phyloP scores from a whole-genome alignment of 2,888 invertebrate genomes.

The Apamea sordens region DNA sequence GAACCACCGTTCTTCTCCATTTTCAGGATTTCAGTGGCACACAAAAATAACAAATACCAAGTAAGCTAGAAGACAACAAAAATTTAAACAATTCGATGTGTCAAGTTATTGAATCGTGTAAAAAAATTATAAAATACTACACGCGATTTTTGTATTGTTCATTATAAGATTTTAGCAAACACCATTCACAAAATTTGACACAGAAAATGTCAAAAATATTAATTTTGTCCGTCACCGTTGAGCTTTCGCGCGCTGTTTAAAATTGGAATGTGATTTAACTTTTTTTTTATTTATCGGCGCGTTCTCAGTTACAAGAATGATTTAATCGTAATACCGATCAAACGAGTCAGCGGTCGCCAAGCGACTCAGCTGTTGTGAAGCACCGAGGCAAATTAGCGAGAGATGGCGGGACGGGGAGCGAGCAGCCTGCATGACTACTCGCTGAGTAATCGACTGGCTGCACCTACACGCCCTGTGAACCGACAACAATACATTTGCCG shows the following conservation, averaged over 20 bases:
- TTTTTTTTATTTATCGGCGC: slow-evolving; percentile 46
- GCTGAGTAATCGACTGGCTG: slow-evolving; percentile 85
- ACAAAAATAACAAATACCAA: slow-evolving; percentile 62
- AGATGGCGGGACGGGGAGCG: slow-evolving; percentile 76
- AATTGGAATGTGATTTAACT: slow-evolving; percentile 52
- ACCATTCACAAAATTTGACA: slow-evolving; percentile 83
- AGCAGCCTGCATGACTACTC: slow-evolving; percentile 83
- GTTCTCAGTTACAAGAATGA: slow-evolving; percentile 57
- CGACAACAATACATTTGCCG: slow-evolving; percentile 60
- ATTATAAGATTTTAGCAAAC: slow-evolving; percentile 66
- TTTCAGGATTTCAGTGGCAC: slow-evolving; percentile 60
- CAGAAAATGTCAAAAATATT: slow-evolving; percentile 69
- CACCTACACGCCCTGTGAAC: slow-evolving; percentile 81
- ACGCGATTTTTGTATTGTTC: slow-evolving; percentile 76
- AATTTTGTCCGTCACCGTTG: slow-evolving; percentile 36
- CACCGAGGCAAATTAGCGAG: slow-evolving; percentile 73
- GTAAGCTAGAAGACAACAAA: slow-evolving; percentile 73
- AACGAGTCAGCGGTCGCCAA: slow-evolving; percentile 84
- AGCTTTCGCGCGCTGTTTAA: slow-evolving; percentile 57
- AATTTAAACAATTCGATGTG: slow-evolving; percentile 64
- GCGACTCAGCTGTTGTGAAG: slow-evolving; percentile 81
- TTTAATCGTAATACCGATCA: slow-evolving; percentile 78
- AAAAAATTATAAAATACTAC: slow-evolving; percentile 70
- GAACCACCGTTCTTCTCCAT: slow-evolving; percentile 87
- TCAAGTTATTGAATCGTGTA: slow-evolving; percentile 52